Base-by-base conservation (phyloP, 2,113 vertebrate genomes). In the Sus scrofa region DNA sequence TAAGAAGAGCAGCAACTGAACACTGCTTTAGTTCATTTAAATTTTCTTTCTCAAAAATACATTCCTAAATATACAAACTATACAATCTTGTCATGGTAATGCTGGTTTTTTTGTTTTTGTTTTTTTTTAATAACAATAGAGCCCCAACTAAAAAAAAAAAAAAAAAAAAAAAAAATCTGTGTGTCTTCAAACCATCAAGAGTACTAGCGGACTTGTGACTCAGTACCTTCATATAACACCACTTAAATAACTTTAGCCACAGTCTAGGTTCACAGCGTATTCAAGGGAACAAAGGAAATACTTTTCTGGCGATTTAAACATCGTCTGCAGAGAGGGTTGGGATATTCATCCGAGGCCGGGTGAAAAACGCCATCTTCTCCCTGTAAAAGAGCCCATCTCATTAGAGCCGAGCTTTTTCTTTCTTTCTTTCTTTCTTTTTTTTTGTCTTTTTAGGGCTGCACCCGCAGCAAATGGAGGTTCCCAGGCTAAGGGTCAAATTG, bases 321-420 rank as follows among this genome's bases (percentile, higher is more conserved):
- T 99, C 99, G 0, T 99, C 99, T 0, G 99, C 99, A 89, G 99
- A 99, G 86, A 99, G 99, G 2, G 99, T 97, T 9, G 99, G 99
- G 97, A 99, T 99, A 94, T 99, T 99, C 96, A 98, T 99, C 98
- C 99, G 99, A 0, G 99, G 99, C 97, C 99, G 99, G 1, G 99
- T 99, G 98, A 99, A 99, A 98, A 99, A 99, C 0, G 99, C 99
- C 99, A 99, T 99, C 98, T 99, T 99, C 99, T 99, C 99, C 98
- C 99, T 99, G 94, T 12, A 98, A 97, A 86, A 97, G 84, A 95
- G 30, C 92, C 89, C 77, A 94, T 58, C 22, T 11, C 26, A 44
- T 44, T 44, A 44, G 44, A 44, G 44, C 44, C 4, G 44, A 44
- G 44, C 44, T 44, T 44, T 44, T 50, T 26, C 14, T 75, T 30